phyloP scores from a whole-genome alignment of 2,113 vertebrate genomes.

The Murina feae region DNA sequence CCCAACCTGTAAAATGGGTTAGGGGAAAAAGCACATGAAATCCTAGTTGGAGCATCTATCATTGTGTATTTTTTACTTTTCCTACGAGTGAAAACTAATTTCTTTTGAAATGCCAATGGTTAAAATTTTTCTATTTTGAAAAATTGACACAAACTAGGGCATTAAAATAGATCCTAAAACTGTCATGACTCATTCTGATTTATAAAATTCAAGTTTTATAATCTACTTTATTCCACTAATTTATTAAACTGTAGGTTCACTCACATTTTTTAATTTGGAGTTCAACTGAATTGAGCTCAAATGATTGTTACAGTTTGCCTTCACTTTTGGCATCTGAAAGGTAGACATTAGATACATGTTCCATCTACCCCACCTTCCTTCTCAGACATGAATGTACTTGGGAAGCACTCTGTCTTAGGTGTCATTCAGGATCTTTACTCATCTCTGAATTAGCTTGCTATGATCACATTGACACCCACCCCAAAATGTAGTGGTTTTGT shows the following conservation, averaged over 20 bases:
- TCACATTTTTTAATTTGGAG: slow-evolving; percentile 26
- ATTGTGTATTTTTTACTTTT: neutral
- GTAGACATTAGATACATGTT: slow-evolving; percentile 65
- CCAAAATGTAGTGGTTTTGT: neutral
- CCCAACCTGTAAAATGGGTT: neutral
- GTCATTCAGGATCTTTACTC: slow-evolving; percentile 29
- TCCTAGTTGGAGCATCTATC: neutral
- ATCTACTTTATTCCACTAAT: slow-evolving; percentile 24
- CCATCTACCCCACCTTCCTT: slow-evolving; percentile 56
- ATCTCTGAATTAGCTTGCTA: slow-evolving; percentile 40
- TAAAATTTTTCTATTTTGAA: slow-evolving; percentile 30
- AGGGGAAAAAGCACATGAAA: too few species aligned
- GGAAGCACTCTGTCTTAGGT: slow-evolving; percentile 17
- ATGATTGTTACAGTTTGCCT: neutral
- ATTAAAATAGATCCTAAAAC: slow-evolving; percentile 36
- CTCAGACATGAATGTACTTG: slow-evolving; percentile 56
- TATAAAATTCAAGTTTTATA: slow-evolving; percentile 27
- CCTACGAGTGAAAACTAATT: neutral
- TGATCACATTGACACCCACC: neutral
- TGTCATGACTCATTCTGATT: slow-evolving; percentile 45
- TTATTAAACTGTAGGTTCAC: slow-evolving; percentile 24
- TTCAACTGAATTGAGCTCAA: neutral
- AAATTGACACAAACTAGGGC: slow-evolving; percentile 10
- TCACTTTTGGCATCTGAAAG: slow-evolving; percentile 19
- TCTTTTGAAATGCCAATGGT: neutral